phyloP scores from a whole-genome alignment of 1,140 invertebrate genomes.

The Drosophila persimilis region DNA sequence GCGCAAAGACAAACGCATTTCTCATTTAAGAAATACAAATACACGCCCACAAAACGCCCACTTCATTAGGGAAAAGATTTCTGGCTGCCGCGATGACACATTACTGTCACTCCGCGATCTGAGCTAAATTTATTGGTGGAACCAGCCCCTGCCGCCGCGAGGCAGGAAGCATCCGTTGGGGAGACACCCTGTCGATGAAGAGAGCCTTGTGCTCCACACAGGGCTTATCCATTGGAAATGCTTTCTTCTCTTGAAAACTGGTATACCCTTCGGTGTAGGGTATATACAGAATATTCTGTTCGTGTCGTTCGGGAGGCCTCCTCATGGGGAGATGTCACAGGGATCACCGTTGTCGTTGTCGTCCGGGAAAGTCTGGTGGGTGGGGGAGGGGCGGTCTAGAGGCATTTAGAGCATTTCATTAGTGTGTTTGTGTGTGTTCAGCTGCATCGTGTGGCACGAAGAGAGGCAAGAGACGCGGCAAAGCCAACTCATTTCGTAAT shows the following conservation, averaged over 20 bases:
- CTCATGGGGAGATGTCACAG: slow-evolving; percentile 56
- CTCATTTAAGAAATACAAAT: slow-evolving; percentile 32
- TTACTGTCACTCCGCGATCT: slow-evolving; percentile 76
- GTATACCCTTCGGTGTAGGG: too few relatives aligned
- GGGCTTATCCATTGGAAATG: slow-evolving; percentile 36
- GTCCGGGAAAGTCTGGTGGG: slow-evolving; percentile 13
- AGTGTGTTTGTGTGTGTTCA: slow-evolving; percentile 39
- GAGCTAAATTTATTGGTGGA: slow-evolving; percentile 78
- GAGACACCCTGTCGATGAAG: too few relatives aligned
- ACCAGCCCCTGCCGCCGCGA: slow-evolving; percentile 12
- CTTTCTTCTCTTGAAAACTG: slow-evolving; percentile 11
- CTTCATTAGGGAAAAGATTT: slow-evolving; percentile 72
- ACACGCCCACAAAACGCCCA: slow-evolving; percentile 33
- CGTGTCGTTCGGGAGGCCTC: slow-evolving; percentile 49
- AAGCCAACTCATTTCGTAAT: slow-evolving; percentile 66
- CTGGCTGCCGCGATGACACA: slow-evolving; percentile 67
- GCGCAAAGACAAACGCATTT: slow-evolving; percentile 34
- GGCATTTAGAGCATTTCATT: slow-evolving; percentile 55
- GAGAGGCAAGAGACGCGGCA: slow-evolving; percentile 15
- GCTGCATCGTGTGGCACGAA: slow-evolving; percentile 23
- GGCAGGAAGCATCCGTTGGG: too few relatives aligned
- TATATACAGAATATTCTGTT: slow-evolving; percentile 1
- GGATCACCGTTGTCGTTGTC: slow-evolving; percentile 37
- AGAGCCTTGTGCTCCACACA: slow-evolving; percentile 1
- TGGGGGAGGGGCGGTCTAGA: too few relatives aligned